A percentile compares a stretch with the other conserved stretches of the same genome.
Conservation (phyloP, 2,797 vertebrate species). For the Philypnodon macrostomus region DNA sequence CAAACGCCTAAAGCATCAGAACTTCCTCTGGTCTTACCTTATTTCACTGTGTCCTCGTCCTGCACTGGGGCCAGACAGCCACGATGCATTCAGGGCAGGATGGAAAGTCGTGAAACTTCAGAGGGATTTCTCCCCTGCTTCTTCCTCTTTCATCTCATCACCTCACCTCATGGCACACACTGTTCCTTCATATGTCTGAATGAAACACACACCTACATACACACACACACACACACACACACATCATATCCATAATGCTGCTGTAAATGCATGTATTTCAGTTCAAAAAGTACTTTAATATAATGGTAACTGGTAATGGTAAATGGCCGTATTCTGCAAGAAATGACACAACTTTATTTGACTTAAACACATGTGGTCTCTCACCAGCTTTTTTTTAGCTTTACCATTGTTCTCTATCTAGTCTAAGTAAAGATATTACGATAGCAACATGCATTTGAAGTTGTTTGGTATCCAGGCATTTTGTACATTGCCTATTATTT, state of each 20-base stretch:
- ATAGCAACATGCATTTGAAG: too few relatives aligned
- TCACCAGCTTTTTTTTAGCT: too few relatives aligned
- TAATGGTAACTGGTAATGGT: too few relatives aligned
- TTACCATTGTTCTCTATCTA: too few relatives aligned
- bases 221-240: conserved; percentile 12
- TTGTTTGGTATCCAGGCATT: too few relatives aligned
- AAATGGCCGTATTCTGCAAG: too few relatives aligned
- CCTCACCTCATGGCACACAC: conserved; percentile 42
- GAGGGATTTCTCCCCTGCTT: conserved; percentile 27
- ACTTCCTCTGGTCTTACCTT: conserved; percentile 46
- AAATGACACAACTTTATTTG: too few relatives aligned
- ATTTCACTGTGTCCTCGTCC: conserved; percentile 37
- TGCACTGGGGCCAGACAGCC: conserved; percentile 38
- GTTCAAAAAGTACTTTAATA: not conserved
- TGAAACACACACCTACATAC: conserved; percentile 25
- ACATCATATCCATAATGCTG: conserved; percentile 13
- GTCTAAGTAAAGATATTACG: too few relatives aligned
- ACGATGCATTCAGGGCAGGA: conserved; percentile 53
- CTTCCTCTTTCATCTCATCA: conserved; percentile 61
- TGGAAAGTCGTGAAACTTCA: conserved; percentile 55
- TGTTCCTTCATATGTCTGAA: conserved; percentile 37
- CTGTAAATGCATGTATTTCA: conserved; percentile 10
- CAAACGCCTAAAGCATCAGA: conserved; percentile 38
- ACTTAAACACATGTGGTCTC: too few relatives aligned
- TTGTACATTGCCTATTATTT: too few relatives aligned